These are phyloP conservation scores for Paradisaea rubra DNA, from an alignment of 2,113 vertebrate species.

Conservation along the genomic window DNA sequence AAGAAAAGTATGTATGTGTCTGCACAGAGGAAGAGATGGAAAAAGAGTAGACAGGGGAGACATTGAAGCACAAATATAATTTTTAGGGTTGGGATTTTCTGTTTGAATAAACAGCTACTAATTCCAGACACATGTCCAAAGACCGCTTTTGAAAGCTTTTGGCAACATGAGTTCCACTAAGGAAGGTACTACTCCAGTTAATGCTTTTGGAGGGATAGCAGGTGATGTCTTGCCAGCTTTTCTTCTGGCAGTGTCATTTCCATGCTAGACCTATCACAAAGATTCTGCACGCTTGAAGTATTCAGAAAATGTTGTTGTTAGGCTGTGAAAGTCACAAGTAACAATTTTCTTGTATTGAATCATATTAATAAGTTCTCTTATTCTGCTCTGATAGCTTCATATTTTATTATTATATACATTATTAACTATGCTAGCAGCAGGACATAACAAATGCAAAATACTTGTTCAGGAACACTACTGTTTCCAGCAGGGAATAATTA, in stretches of 20 bases:
- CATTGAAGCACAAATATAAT: not conserved
- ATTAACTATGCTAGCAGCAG: conserved; percentile 57
- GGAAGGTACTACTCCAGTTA: not conserved
- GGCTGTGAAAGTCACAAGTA: not conserved
- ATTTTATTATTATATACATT: conserved; percentile 57
- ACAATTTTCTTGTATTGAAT: conserved; percentile 25
- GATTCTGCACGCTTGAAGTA: not conserved
- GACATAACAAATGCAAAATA: conserved; percentile 60
- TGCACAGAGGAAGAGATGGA: not conserved
- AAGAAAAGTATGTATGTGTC: not conserved
- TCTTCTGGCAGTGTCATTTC: not conserved
- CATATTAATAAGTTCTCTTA: conserved; percentile 17
- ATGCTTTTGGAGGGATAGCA: not conserved
- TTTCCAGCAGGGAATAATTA: conserved; percentile 64
- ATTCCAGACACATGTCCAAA: not conserved
- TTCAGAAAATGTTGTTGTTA: not conserved
- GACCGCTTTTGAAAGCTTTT: not conserved
- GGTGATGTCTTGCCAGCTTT: not conserved
- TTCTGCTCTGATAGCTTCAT: conserved; percentile 21
- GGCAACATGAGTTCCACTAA: not conserved
- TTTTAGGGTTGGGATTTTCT: not conserved
- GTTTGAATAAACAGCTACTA: not conserved
- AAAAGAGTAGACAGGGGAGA: not conserved
- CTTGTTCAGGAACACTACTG: conserved; percentile 44
- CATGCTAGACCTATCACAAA: not conserved